These are phyloP conservation scores for Fundulus diaphanus DNA, from an alignment of 2,797 vertebrate species.

Conservation along the genomic window DNA sequence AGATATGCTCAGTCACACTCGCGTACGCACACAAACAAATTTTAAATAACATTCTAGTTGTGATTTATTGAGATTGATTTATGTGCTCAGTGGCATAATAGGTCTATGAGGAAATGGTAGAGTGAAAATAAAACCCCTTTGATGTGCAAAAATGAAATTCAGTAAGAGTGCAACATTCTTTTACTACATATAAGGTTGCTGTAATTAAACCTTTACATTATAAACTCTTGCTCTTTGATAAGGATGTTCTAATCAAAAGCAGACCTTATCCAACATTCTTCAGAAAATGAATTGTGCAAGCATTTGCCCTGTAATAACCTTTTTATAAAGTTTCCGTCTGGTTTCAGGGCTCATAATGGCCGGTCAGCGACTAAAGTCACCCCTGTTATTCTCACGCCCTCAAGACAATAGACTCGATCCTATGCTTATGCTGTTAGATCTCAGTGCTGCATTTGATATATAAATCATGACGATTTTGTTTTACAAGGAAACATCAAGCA, in stretches of 20 bases:
- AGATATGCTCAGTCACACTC: not conserved
- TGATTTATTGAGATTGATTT: conserved; percentile 36
- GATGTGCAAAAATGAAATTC: conserved; percentile 47
- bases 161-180: conserved; percentile 36
- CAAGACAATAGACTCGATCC: not conserved
- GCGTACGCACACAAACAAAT: not conserved
- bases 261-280: not conserved
- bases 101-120: conserved; percentile 35
- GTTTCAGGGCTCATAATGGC: not conserved
- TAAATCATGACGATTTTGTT: not conserved
- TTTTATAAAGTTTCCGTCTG: not conserved
- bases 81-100: conserved; percentile 60
- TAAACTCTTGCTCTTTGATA: not conserved
- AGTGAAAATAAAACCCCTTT: conserved; percentile 48
- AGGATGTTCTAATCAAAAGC: not conserved
- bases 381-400: not conserved
- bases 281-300: not conserved
- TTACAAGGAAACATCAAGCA: not conserved
- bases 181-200: conserved; percentile 9
- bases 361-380: not conserved
- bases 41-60: conserved; percentile 25
- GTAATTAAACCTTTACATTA: not conserved
- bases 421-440: not conserved
- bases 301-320: not conserved
- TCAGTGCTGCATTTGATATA: not conserved